A percentile compares a stretch with the other conserved stretches of the same genome.
Conservation (phyloP, 2,113 vertebrate genomes). For the Lampris incognitus region DNA sequence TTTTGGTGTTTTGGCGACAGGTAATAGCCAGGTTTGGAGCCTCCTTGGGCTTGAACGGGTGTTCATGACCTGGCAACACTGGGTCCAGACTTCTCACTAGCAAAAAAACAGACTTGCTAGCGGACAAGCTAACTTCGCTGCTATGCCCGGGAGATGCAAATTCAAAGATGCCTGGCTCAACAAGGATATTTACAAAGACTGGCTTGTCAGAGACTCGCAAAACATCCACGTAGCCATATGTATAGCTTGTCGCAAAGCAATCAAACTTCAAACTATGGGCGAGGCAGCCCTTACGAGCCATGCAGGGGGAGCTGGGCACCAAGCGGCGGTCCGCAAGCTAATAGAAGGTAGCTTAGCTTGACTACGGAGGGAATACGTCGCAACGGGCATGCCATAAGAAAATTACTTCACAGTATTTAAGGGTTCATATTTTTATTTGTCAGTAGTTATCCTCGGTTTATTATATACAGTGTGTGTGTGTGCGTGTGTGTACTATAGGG, state of each 20-base stretch:
- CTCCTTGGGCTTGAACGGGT: too few relatives aligned
- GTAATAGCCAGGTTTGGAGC: too few relatives aligned
- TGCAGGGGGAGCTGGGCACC: slow-evolving; percentile 74
- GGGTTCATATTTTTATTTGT: too few relatives aligned
- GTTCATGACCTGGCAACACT: too few relatives aligned
- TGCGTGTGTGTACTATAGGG: not conserved
- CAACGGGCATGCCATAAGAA: not conserved
- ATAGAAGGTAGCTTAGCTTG: slow-evolving; percentile 57
- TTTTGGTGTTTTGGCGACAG: too few relatives aligned
- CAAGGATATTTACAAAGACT: slow-evolving; percentile 70
- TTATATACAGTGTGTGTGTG: too few relatives aligned
- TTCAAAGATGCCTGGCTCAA: slow-evolving; percentile 73
- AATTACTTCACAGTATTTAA: too few relatives aligned
- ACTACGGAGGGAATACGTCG: not conserved
- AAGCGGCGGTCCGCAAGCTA: slow-evolving; percentile 73
- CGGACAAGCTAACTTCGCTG: slow-evolving; percentile 53
- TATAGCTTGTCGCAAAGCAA: slow-evolving; percentile 72
- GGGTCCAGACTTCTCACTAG: too few relatives aligned
- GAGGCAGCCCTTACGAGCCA: slow-evolving; percentile 78
- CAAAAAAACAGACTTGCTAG: not conserved
- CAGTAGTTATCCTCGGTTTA: too few relatives aligned
- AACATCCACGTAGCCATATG: slow-evolving; percentile 76
- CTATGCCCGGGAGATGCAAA: slow-evolving; percentile 78
- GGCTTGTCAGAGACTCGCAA: slow-evolving; percentile 66
- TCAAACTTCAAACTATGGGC: slow-evolving; percentile 80